Conservation (phyloP, 1,140 invertebrate genomes). For the Caerostris extrusa region DNA sequence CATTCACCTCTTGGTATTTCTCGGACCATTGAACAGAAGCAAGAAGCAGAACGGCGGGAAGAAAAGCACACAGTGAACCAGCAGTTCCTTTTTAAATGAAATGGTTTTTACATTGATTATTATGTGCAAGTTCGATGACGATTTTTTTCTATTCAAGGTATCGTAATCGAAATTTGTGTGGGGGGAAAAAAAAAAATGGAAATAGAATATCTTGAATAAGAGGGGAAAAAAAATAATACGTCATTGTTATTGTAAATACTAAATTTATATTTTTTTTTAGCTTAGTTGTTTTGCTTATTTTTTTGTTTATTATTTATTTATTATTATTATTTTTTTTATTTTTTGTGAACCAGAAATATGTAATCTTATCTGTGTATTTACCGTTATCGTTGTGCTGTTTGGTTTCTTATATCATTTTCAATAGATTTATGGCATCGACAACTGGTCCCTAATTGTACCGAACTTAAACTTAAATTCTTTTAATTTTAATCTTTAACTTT, state of each 20-base stretch:
- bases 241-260: not conserved
- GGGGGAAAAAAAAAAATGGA: no score
- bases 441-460: no score
- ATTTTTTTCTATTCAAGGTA: no score
- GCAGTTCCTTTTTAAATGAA: conserved; percentile 16
- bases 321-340: no score
- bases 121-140: not conserved
- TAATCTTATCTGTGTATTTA: no score
- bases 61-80: not conserved
- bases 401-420: no score
- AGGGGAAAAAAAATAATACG: not conserved
- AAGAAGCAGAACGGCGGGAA: conserved; percentile 46
- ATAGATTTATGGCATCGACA: no score
- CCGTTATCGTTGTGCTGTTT: no score
- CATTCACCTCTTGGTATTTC: conserved; percentile 61
- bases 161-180: not conserved
- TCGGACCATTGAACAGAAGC: conserved; percentile 52
- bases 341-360: no score
- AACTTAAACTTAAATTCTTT: no score
- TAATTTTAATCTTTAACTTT: no score
- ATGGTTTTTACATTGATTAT: not conserved
- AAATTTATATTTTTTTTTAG: not conserved
- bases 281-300: not conserved
- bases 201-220: not conserved
- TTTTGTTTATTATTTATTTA: not conserved